These are phyloP conservation scores for Chamaetylas fuelleborni DNA, from an alignment of 2,113 vertebrate genomes.

Conservation along the genomic window DNA sequence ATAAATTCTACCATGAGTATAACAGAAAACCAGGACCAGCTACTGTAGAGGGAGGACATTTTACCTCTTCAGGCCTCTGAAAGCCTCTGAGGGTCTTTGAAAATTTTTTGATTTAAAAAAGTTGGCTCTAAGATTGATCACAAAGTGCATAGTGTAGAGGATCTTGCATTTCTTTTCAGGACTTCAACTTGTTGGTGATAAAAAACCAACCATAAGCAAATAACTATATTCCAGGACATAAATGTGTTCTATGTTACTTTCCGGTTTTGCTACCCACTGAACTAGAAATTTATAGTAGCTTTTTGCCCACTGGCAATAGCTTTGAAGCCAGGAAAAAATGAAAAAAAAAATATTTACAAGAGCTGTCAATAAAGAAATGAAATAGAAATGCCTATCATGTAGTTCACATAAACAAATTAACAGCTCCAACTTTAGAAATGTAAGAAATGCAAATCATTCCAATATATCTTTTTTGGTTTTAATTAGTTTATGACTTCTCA, in stretches of 20 bases:
- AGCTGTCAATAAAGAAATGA: not conserved
- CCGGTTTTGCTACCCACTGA: not conserved
- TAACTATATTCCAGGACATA: not conserved
- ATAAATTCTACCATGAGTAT: not conserved
- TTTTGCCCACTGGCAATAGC: not conserved
- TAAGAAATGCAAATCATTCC: constrained; percentile 6
- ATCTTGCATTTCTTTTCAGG: not conserved
- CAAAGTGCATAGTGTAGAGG: too few species aligned
- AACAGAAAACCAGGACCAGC: not conserved
- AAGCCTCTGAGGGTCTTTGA: not conserved
- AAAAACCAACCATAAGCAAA: not conserved
- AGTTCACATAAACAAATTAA: not conserved
- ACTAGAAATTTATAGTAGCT: not conserved
- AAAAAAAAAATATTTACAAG: not conserved
- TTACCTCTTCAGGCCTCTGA: not conserved
- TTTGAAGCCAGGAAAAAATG: not conserved
- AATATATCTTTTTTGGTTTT: not conserved
- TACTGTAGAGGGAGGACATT: not conserved
- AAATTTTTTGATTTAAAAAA: not conserved
- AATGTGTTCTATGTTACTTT: not conserved
- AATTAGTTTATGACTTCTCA: constrained; percentile 22
- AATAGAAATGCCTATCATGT: not conserved
- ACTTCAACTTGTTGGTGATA: not conserved
- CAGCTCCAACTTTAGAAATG: not conserved
- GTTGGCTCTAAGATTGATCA: not conserved